phyloP scores from a whole-genome alignment of 2,797 vertebrate genomes.

The Platalea minor region DNA sequence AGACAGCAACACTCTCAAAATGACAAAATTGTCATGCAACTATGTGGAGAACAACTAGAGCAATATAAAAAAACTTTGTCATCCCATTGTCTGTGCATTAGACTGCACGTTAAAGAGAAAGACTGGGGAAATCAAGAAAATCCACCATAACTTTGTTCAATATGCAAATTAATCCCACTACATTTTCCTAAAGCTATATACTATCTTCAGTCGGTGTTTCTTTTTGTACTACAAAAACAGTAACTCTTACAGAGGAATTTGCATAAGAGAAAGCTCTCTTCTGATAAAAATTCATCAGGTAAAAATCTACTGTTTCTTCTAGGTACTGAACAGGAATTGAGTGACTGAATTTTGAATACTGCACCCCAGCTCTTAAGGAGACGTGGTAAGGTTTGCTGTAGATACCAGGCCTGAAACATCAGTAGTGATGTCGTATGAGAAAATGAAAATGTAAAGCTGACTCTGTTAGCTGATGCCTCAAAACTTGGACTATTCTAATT shows the following conservation, averaged over 20 bases:
- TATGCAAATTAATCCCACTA: background rate
- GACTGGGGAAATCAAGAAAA: background rate
- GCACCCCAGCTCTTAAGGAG: background rate
- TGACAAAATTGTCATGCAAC: background rate
- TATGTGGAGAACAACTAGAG: background rate
- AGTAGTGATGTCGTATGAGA: rapidly evolving
- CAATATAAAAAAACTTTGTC: background rate
- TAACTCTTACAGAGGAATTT: background rate
- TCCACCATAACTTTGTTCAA: background rate
- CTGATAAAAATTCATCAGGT: background rate
- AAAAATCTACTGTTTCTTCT: background rate
- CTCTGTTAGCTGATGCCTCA: background rate
- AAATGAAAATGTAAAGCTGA: background rate
- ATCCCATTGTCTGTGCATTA: background rate
- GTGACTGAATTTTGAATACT: background rate
- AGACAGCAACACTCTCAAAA: background rate
- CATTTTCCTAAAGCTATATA: background rate
- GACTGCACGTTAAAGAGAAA: background rate
- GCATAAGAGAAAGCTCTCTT: background rate
- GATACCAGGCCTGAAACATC: background rate
- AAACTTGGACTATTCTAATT: background rate
- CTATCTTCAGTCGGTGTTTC: background rate
- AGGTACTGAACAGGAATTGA: background rate
- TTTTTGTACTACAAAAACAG: background rate
- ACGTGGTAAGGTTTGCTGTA: background rate